Percentiles rank a stretch among this genome's conserved stretches.
Evolutionary conservation across 2,797 vertebrate genomes (phyloP).

Genomic region (Halcyon smyrnensis): DNA sequence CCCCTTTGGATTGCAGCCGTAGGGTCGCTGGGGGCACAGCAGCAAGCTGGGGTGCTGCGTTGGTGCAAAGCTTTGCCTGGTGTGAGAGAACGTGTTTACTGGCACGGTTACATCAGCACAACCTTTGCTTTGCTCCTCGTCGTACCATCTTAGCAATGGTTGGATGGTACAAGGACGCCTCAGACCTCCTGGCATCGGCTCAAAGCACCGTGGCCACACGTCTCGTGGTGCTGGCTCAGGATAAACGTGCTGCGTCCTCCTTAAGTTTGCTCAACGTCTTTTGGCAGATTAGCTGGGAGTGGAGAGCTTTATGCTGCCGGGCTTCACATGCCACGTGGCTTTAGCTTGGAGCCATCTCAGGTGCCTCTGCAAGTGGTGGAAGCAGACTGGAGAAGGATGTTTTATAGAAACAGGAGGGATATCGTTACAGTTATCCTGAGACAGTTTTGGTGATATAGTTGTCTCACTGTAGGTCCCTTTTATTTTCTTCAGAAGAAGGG

Average conservation of each 20-base stretch:
- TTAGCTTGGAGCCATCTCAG: neutral
- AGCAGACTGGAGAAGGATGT: neutral
- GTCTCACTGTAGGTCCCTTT: neutral
- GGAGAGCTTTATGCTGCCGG: neutral
- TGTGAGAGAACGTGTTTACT: neutral
- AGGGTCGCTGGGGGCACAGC: neutral
- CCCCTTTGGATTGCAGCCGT: neutral
- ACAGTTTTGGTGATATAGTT: neutral
- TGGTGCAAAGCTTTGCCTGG: neutral
- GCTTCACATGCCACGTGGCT: rapidly evolving
- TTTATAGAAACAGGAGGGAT: neutral
- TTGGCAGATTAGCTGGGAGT: neutral
- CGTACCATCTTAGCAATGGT: neutral
- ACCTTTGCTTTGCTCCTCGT: neutral
- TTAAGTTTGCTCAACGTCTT: neutral
- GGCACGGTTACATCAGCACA: neutral
- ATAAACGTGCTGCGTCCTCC: neutral
- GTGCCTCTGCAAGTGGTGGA: neutral
- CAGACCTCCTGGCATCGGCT: neutral
- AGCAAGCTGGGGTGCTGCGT: neutral
- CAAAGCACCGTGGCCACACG: rapidly evolving
- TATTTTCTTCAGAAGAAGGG: neutral
- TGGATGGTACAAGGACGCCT: neutral
- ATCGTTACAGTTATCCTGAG: neutral
- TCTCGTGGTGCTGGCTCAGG: neutral